Conservation (phyloP, 2,113 vertebrate genomes). For the Ptilonorhynchus violaceus region DNA sequence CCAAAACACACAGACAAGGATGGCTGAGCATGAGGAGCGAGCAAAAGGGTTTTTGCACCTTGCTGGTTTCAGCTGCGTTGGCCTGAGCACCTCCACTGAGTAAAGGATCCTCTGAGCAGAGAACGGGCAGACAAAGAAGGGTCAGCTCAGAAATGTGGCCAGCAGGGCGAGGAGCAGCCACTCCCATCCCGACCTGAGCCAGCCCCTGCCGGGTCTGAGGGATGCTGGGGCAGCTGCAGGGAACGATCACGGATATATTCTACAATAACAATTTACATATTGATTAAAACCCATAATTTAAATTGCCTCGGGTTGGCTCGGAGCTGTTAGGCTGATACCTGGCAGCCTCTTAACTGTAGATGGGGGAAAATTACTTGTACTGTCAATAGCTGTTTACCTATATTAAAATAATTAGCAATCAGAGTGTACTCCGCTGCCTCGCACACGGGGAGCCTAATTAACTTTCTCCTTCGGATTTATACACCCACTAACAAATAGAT, state of each 20-base stretch:
- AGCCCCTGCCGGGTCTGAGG: not conserved
- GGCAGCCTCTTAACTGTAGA: not conserved
- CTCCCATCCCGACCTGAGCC: not conserved
- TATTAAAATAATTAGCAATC: conserved; percentile 53
- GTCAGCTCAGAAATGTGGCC: not conserved
- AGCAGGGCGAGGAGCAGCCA: not conserved
- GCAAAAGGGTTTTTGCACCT: not conserved
- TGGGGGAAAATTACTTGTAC: conserved; percentile 9
- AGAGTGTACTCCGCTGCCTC: not conserved
- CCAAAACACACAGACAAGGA: not conserved
- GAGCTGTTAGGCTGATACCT: conserved; percentile 11
- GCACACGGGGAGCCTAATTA: conserved; percentile 36
- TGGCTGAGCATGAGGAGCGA: not conserved
- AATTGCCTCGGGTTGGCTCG: not conserved
- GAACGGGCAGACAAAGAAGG: not conserved
- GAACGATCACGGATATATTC: not conserved
- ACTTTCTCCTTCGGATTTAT: conserved; percentile 28
- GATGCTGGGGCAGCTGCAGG: not conserved
- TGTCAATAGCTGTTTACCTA: conserved; percentile 58
- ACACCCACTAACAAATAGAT: not conserved
- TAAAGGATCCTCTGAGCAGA: not conserved
- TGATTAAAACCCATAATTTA: conserved; percentile 31
- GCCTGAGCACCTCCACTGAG: rapidly evolving
- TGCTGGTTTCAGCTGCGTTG: not conserved
- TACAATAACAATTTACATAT: conserved; percentile 33